A percentile compares a stretch with the other conserved stretches of the same genome.
Evolutionary conservation across 2,113 vertebrate genomes (phyloP).

Genomic region (Sturnus vulgaris): DNA sequence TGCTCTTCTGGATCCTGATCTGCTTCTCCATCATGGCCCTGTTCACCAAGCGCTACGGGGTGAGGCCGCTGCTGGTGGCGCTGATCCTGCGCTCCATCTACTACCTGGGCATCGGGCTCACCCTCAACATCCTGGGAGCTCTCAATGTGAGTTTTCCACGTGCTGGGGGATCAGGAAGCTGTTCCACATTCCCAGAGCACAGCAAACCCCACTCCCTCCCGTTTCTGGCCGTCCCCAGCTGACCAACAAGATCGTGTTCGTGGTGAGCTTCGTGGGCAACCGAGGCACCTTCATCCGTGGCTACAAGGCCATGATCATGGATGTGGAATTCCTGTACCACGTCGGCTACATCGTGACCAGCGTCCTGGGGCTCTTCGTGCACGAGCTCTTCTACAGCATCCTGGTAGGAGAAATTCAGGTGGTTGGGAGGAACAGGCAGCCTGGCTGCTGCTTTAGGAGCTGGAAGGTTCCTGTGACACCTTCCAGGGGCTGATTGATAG

Average conservation of each 20-base stretch:
- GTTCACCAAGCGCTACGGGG: conserved; percentile 86
- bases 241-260: conserved; percentile 94
- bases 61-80: conserved; percentile 87
- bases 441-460: neutral
- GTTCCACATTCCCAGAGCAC: rapidly evolving
- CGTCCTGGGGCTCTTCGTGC: conserved; percentile 89
- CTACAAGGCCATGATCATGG: conserved; percentile 97
- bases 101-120: conserved; percentile 92
- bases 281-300: conserved; percentile 96
- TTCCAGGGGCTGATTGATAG: neutral
- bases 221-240: conserved; percentile 72
- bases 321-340: conserved; percentile 94
- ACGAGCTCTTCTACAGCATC: conserved; percentile 97
- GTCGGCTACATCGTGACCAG: conserved; percentile 93
- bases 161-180: neutral
- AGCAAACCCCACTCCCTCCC: neutral
- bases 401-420: conserved; percentile 71
- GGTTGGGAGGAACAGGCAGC: neutral
- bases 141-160: conserved; percentile 76
- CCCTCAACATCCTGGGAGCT: conserved; percentile 86
- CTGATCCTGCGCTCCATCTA: conserved; percentile 91
- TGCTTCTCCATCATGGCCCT: conserved; percentile 87
- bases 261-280: conserved; percentile 97
- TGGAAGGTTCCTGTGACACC: neutral
- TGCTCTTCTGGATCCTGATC: conserved; percentile 90